These are phyloP conservation scores for Papilio elwesi DNA, from an alignment of 2,888 invertebrate genomes.

Conservation along the genomic window DNA sequence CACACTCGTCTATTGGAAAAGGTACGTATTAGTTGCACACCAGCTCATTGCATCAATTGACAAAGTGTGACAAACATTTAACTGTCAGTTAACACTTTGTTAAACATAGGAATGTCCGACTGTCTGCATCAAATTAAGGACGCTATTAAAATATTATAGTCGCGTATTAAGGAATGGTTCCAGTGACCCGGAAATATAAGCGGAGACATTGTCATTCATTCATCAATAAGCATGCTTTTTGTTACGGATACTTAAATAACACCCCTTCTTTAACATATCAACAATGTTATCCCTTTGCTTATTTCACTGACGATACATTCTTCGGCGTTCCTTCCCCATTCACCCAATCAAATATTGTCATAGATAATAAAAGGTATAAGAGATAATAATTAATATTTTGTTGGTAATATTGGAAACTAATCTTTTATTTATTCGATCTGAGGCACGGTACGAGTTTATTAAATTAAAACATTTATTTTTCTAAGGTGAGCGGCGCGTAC, in stretches of 20 bases:
- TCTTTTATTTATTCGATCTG: too few relatives aligned
- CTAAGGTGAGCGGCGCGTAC: constrained; percentile 86
- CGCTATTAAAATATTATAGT: not conserved
- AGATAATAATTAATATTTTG: too few relatives aligned
- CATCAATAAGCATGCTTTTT: not conserved
- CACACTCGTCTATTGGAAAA: constrained; percentile 75
- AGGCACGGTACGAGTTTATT: too few relatives aligned
- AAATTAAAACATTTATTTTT: not conserved
- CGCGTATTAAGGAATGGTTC: too few relatives aligned
- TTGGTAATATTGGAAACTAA: too few relatives aligned
- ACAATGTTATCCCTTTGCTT: too few relatives aligned
- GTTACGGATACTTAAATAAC: not conserved
- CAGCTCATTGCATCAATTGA: constrained; percentile 12
- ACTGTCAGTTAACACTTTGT: constrained; percentile 18
- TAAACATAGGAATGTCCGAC: not conserved
- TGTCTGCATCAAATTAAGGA: constrained; percentile 12
- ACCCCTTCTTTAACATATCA: not conserved
- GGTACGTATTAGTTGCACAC: constrained; percentile 55
- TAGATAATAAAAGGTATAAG: not conserved
- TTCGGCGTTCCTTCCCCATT: too few relatives aligned
- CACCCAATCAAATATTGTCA: not conserved
- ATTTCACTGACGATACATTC: too few relatives aligned
- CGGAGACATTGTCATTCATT: not conserved
- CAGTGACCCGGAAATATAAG: not conserved
- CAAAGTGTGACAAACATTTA: constrained; percentile 11